Conservation (phyloP, 2,113 vertebrate species). For the Myrmecobius fasciatus region DNA sequence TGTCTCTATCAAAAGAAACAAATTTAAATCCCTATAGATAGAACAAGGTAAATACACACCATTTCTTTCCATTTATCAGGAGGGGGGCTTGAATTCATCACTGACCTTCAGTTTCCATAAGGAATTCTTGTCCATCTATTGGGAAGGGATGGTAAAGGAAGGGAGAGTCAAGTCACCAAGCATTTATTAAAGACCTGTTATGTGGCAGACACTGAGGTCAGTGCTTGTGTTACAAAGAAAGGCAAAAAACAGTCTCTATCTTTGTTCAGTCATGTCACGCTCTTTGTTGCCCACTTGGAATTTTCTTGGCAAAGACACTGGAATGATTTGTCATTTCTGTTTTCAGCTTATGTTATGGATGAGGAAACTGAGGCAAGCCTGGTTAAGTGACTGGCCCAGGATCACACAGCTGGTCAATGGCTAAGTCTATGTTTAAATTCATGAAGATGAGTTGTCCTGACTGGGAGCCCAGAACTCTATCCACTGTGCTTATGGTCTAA, state of each 20-base stretch:
- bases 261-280: not conserved
- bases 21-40: slow-evolving; percentile 1
- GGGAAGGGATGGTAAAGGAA: not conserved
- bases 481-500: not conserved
- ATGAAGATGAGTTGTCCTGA: not conserved
- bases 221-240: not conserved
- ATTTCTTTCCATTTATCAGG: not conserved
- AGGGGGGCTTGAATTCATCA: not conserved
- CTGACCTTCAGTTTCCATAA: not conserved
- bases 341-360: not conserved
- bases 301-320: no score
- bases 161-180: not conserved
- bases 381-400: not conserved
- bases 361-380: not conserved
- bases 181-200: not conserved
- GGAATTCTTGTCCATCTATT: not conserved
- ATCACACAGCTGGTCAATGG: not conserved
- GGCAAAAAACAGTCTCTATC: not conserved
- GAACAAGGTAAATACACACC: not conserved
- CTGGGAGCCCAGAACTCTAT: not conserved
- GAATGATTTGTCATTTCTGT: not conserved
- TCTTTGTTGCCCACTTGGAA: not conserved
- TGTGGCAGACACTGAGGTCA: not conserved
- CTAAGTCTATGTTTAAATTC: not conserved
- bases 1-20: not conserved